phyloP scores from a whole-genome alignment of 37 sponge, comb jelly and placozoan genomes.

The Corticium candelabrum region DNA sequence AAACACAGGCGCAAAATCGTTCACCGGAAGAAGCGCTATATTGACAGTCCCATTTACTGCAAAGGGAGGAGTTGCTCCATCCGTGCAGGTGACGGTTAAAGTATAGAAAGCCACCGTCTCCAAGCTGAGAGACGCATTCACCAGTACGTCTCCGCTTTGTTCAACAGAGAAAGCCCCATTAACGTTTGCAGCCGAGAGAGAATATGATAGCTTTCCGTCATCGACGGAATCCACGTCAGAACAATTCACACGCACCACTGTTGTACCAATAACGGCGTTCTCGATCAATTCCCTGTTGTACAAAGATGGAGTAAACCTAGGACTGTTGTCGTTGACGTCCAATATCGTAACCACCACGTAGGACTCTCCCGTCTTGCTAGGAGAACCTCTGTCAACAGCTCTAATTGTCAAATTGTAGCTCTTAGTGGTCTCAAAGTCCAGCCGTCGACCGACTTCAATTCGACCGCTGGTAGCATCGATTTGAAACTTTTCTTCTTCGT shows the following conservation, averaged over 20 bases:
- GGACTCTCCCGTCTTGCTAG: background rate
- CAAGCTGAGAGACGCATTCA: background rate
- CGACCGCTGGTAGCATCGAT: slow-evolving; percentile 42
- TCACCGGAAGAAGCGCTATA: slow-evolving; percentile 21
- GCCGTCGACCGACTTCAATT: slow-evolving; percentile 36
- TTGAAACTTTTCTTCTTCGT: slow-evolving; percentile 17
- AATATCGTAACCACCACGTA: background rate
- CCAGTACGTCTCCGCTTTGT: background rate
- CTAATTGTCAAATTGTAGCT: slow-evolving; percentile 31
- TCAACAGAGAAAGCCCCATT: background rate
- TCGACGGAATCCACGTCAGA: background rate
- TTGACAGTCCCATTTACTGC: slow-evolving; percentile 12
- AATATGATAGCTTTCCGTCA: background rate
- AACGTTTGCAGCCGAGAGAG: background rate
- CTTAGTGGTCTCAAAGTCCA: slow-evolving; percentile 38
- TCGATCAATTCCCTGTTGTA: background rate
- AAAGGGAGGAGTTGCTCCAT: slow-evolving; percentile 32
- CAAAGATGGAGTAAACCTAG: background rate
- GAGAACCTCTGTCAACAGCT: slow-evolving; percentile 27
- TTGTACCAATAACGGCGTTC: slow-evolving; percentile 1
- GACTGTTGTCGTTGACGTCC: background rate
- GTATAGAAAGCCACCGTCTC: slow-evolving; percentile 5
- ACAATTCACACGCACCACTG: background rate
- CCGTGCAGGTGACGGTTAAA: slow-evolving; percentile 30
- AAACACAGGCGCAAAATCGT: slow-evolving; percentile 37